Evolutionary conservation across 2,113 vertebrate species (phyloP), one percentile per base, ranked within the genome.

Genomic region (Megaceryle torquata): DNA sequence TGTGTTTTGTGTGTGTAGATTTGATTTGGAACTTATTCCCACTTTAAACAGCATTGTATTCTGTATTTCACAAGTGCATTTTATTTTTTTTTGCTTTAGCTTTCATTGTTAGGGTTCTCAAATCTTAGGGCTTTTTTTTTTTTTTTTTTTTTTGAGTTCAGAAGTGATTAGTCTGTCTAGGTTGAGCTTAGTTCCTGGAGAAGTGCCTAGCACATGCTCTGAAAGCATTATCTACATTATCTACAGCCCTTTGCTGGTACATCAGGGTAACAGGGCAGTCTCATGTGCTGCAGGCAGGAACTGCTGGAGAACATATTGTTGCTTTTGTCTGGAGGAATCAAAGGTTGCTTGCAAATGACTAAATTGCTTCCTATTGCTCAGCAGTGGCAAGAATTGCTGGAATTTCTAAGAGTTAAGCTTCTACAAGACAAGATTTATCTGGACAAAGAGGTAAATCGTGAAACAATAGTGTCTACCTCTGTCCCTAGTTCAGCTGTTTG

Each of bases 181-280:
- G n/a, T 28, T 76, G 71, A 76, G 20, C 3, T 82, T 11, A 25
- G 54, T 79, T 82, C 59, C 54, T 51, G 56, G 48, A 72, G 75
- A 21, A 61, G 63, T 88, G 20, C 44, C 56, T 26, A 11, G 20
- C 29, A 9, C 3, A 2, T 1, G 7, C 41, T 76, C n/a, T 7
- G 6, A 39, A 31, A 72, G 20, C 11, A 1, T n/a, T 68, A 11
- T 39, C 24, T n/a, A 0, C 2, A 0, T 37, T 37, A 37, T 37
- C 37, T 37, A 37, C 37, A 21, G 6, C 51, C 46, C 51, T 43
- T 89, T 63, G 24, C 91, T 59, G 54, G 9, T 68, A 14, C 9
- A 2, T 50, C 0, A 0, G 29, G 19, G 16, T 75, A 37, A 24
- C 56, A 31, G 44, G 35, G 69, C 54, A 83, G 31, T 35, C 28